A percentile compares a stretch with the other conserved stretches of the same genome.
Evolutionary conservation across 2,888 invertebrate genomes (phyloP).

Genomic region (Seira ritae): DNA sequence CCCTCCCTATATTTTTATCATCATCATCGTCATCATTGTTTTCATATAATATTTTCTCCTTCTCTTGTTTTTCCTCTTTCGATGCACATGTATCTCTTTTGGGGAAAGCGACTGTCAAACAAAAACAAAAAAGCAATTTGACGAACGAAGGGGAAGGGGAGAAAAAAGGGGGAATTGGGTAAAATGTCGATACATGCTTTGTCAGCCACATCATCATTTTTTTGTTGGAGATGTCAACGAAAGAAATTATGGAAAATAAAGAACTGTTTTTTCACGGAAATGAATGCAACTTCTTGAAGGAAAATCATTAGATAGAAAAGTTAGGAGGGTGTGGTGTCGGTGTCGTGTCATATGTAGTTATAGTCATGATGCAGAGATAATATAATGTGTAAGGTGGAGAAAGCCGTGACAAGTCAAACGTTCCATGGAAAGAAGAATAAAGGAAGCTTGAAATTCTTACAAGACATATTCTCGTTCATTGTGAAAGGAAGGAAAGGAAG

Average conservation of each 20-base stretch:
- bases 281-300: background rate
- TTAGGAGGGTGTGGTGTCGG: background rate
- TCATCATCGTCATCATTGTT: constrained; percentile 9
- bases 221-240: background rate
- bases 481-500: constrained; percentile 13
- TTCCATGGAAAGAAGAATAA: constrained; percentile 13
- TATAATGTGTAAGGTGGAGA: background rate
- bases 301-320: background rate
- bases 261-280: background rate
- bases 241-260: constrained; percentile 17
- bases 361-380: no score
- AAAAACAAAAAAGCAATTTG: constrained; percentile 17
- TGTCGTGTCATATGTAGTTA: no score
- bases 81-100: background rate
- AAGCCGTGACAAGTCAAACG: background rate
- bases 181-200: constrained; percentile 8
- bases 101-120: background rate
- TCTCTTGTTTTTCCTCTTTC: constrained; percentile 7
- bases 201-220: background rate
- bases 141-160: background rate
- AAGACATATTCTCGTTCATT: no score
- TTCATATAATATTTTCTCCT: constrained; percentile 6
- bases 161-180: background rate
- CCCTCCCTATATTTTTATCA: background rate
- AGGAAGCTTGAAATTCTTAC: constrained; percentile 50